These are phyloP conservation scores for Xylocampa areola DNA, from an alignment of 2,888 invertebrate genomes.

Conservation along the genomic window DNA sequence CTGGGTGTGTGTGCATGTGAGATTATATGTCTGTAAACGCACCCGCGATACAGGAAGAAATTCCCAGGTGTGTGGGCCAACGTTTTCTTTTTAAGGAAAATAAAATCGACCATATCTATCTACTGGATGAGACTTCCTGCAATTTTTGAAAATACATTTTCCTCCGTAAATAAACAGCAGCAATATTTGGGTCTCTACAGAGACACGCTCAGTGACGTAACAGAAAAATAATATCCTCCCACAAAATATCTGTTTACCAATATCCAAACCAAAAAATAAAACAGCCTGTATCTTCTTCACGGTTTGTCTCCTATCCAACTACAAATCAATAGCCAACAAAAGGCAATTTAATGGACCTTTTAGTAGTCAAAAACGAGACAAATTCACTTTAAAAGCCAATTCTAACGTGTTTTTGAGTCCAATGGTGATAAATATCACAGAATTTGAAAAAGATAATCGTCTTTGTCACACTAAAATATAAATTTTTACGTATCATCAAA, in stretches of 20 bases:
- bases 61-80: too few species aligned
- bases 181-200: too few species aligned
- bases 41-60: too few species aligned
- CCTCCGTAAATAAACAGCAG: too few species aligned
- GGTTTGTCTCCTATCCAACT: constrained; percentile 70
- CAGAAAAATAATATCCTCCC: too few species aligned
- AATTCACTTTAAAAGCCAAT: constrained; percentile 84
- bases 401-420: constrained; percentile 67
- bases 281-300: constrained; percentile 68
- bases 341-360: constrained; percentile 80
- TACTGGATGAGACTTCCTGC: too few species aligned
- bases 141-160: too few species aligned
- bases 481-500: constrained; percentile 36
- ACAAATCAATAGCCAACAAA: constrained; percentile 84
- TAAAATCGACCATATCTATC: too few species aligned
- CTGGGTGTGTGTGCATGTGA: too few species aligned
- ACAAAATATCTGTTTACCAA: not conserved
- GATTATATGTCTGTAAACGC: too few species aligned
- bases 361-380: constrained; percentile 84
- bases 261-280: constrained; percentile 19
- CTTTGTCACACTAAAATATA: constrained; percentile 43
- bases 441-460: constrained; percentile 40
- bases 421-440: constrained; percentile 65
- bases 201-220: too few species aligned
- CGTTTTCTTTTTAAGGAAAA: too few species aligned